A percentile compares a stretch with the other conserved stretches of the same genome.
phyloP scores from a whole-genome alignment of 2,113 vertebrate genomes.

The Antennarius striatus region DNA sequence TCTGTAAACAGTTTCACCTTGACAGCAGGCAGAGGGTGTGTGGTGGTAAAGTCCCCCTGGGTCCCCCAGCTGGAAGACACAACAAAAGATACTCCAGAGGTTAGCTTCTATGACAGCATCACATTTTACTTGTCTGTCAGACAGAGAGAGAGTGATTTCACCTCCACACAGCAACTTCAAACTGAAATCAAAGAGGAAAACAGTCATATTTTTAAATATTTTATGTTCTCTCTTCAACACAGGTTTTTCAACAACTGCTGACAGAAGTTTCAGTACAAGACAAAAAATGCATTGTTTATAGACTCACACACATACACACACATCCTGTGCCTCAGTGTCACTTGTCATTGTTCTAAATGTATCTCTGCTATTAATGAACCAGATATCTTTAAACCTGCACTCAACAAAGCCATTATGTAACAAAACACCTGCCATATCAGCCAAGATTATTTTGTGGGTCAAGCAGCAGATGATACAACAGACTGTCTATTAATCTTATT shows the following conservation, averaged over 20 bases:
- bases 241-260: slow-evolving; percentile 15
- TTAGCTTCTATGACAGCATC: slow-evolving; percentile 54
- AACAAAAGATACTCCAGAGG: slow-evolving; percentile 60
- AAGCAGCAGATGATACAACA: slow-evolving; percentile 2
- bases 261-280: slow-evolving; percentile 16
- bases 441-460: slow-evolving; percentile 25
- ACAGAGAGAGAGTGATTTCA: background rate
- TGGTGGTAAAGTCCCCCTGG: slow-evolving; percentile 97
- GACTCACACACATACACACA: background rate
- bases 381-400: slow-evolving; percentile 22
- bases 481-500: slow-evolving; percentile 28
- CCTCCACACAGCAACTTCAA: no score
- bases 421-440: slow-evolving; percentile 23
- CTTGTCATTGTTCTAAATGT: slow-evolving; percentile 22
- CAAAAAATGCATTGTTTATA: background rate
- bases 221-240: background rate
- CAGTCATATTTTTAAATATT: background rate
- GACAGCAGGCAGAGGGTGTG: slow-evolving; percentile 95
- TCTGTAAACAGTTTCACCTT: slow-evolving; percentile 99
- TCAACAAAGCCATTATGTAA: slow-evolving; percentile 22
- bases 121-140: slow-evolving; percentile 1
- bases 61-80: slow-evolving; percentile 93
- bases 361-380: slow-evolving; percentile 36
- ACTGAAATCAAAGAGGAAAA: background rate
- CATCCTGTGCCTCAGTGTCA: slow-evolving; percentile 5